phyloP scores from a whole-genome alignment of 2,113 vertebrate genomes.

The Probosciger aterrimus region DNA sequence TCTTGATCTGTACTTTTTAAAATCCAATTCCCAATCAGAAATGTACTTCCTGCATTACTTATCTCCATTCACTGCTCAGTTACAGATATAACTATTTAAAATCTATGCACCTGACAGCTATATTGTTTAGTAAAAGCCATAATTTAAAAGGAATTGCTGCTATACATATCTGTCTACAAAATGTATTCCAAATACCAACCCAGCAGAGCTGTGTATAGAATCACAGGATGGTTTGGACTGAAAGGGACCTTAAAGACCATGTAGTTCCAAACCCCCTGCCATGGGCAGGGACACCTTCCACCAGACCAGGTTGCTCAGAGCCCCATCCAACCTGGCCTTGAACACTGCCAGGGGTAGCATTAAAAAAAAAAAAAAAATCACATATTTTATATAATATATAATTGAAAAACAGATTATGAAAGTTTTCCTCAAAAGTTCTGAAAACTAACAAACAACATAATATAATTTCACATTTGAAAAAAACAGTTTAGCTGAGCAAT shows the following conservation, averaged over 20 bases:
- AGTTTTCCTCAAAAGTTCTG: not conserved
- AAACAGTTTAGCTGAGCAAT: not conserved
- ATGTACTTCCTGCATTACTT: not conserved
- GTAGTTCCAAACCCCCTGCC: not conserved
- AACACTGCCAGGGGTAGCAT: not conserved
- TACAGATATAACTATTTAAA: not conserved
- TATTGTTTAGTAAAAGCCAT: not conserved
- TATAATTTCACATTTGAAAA: not conserved
- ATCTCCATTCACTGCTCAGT: not conserved
- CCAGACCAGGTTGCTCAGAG: not conserved
- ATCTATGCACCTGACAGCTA: not conserved
- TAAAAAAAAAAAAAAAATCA: not conserved
- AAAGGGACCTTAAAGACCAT: not conserved
- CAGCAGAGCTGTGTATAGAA: not conserved
- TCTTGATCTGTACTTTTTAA: not conserved
- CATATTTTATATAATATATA: not conserved
- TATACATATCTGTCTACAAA: not conserved
- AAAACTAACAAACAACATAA: not conserved
- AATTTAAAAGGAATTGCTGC: not conserved
- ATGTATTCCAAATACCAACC: not conserved
- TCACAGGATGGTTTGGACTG: not conserved
- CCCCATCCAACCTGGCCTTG: not conserved
- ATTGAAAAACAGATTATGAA: not conserved
- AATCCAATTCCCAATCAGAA: not conserved
- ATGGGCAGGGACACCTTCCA: not conserved